phyloP scores from a whole-genome alignment of 2,888 invertebrate genomes.

The Epistrophe grossulariae region DNA sequence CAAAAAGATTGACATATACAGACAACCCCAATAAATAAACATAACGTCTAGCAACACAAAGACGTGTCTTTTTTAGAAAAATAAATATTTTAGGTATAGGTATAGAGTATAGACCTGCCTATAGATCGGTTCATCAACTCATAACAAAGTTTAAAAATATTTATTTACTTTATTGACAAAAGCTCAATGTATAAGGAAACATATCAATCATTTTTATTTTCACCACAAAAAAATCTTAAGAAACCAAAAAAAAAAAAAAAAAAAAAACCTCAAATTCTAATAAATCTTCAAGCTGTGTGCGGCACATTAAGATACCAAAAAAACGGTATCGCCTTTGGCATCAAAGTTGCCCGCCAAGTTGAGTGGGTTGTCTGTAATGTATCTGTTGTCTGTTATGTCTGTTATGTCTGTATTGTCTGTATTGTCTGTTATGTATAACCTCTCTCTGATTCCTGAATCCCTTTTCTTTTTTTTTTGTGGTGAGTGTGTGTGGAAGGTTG shows the following conservation, averaged over 20 bases:
- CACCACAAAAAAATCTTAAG: neutral
- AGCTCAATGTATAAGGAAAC: conserved; percentile 3
- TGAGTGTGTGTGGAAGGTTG: neutral
- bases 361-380: neutral
- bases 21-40: conserved; percentile 13
- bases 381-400: conserved; percentile 14
- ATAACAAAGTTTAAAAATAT: conserved; percentile 14
- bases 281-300: conserved; percentile 20
- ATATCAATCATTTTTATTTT: conserved; percentile 38
- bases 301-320: conserved; percentile 1
- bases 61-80: conserved; percentile 12
- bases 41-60: conserved; percentile 15
- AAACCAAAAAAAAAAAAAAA: neutral
- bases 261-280: neutral
- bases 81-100: neutral
- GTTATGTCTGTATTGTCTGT: no score
- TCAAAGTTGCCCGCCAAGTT: conserved; percentile 20
- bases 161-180: conserved; percentile 8
- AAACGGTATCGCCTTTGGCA: neutral
- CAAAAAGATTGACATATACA: conserved; percentile 13
- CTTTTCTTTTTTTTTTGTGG: neutral
- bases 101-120: no score
- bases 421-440: conserved; percentile 27
- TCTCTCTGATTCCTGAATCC: neutral
- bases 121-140: conserved; percentile 8